Base-by-base conservation (phyloP, 2,797 vertebrate genomes). In the Aeoliscus strigatus region DNA sequence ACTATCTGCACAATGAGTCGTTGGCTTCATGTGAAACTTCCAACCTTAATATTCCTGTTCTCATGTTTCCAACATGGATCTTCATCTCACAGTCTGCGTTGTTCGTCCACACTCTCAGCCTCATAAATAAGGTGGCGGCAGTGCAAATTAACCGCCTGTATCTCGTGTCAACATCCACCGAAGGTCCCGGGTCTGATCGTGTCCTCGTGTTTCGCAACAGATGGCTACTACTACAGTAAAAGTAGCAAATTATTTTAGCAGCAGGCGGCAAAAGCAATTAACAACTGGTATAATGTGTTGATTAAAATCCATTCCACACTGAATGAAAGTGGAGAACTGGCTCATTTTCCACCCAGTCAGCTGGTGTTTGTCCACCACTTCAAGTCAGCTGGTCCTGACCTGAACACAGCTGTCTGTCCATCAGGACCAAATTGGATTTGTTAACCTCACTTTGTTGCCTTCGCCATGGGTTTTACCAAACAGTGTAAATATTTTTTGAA, bases 281-380 rank as follows among this genome's bases (percentile, higher is more conserved):
- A 89, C 88, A 87, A 89, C 88, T 87, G 85, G 82, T 84, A 85
- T 87, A 86, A 88, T 86, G 89, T 90, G 89, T 90, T 90, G 88
- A 90, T 90, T 89, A 90, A 88, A 88, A 87, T 85, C 85, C 81
- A 86, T 86, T 88, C 77, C 75, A 44, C 60, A 79, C 82, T 84
- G 70, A 72, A 79, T 77, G 76, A 87, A 57, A 73, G 67, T 63
- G 76, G 70, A 67, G 66, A 59, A 37, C 64, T 78, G 7, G 10
- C 75, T 78, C 30, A 76, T 85, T 84, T 80, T 80, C 64, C 77
- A 66, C 78, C 64, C 60, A 61, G 70, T 50, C 61, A 45, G 53
- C 62, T 86, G 85, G 82, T 82, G 56, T 50, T 27, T 51, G 15
- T 75, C 78, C 80, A 66, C 45, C 32, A 36, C 66, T 75, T 53